These are phyloP conservation scores for Epistrophe eligans DNA, from an alignment of 2,888 invertebrate genomes.

Conservation along the genomic window DNA sequence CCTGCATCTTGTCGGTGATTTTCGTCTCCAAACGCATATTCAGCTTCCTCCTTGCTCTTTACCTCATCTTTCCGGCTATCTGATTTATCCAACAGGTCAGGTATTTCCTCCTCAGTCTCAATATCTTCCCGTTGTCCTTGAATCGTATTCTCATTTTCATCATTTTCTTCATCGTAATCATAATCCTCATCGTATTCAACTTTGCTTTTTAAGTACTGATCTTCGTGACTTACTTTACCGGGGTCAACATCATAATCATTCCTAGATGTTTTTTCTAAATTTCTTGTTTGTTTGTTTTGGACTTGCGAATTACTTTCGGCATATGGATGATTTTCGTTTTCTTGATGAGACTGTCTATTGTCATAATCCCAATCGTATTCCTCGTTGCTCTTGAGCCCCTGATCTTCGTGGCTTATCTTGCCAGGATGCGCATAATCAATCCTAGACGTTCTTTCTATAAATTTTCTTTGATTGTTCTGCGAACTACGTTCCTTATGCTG, in stretches of 20 bases:
- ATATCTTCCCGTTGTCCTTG: neutral
- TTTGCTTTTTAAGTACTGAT: conserved; percentile 32
- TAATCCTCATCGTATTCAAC: conserved; percentile 46
- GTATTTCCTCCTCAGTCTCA: neutral
- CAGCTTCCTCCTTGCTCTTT: neutral
- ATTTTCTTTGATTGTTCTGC: conserved; percentile 35
- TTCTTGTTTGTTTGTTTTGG: conserved; percentile 28
- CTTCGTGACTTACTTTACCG: conserved; percentile 44
- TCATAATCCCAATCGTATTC: conserved; percentile 25
- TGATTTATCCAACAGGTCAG: neutral
- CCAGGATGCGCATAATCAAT: conserved; percentile 30
- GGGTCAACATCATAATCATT: conserved; percentile 21
- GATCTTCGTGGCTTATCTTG: conserved; percentile 55
- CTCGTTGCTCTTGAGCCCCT: conserved; percentile 19
- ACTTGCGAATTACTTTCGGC: conserved; percentile 13
- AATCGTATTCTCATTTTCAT: conserved; percentile 49
- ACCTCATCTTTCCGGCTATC: neutral
- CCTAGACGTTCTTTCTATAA: conserved; percentile 32
- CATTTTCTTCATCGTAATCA: conserved; percentile 45
- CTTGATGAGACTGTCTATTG: conserved; percentile 25
- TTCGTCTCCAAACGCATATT: conserved; percentile 19
- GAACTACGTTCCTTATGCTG: conserved; percentile 31
- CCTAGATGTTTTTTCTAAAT: conserved; percentile 32
- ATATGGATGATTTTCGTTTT: conserved; percentile 6
- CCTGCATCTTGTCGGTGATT: conserved; percentile 19